Evolutionary conservation across 1,140 invertebrate genomes (phyloP), one percentile per base, ranked within the genome.

Genomic region (Atta colombica): DNA sequence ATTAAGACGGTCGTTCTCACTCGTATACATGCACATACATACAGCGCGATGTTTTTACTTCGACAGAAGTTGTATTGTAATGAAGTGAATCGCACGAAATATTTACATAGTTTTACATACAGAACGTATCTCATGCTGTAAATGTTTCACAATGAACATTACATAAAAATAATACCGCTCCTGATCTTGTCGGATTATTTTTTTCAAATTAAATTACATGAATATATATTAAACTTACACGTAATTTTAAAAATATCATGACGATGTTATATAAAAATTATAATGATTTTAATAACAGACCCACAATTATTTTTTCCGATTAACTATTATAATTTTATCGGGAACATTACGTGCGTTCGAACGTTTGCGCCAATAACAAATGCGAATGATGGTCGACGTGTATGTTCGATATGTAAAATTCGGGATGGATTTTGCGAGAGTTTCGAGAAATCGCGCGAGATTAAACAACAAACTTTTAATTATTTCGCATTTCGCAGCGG

Each of bases 381-480:
- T 87, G 35, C 55, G 28, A n/a, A 10, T n/a, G 35, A 31, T n/a
- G 14, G 12, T 2, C 35, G 2, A 21, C 74, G 53, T 74, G 39
- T 74, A 16, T 18, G 28, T 51, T 77, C 60, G 66, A 63, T 55
- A 28, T 16, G n/a, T 31, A n/a, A 55, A 25, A 58, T 14, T 14
- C 25, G 6, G 18, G 3, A 35, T 12, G 21, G 28, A 84, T 84
- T 80, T 66, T 51, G 45, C 21, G 51, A 28, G 60, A 86, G 63
- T 88, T 89, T 71, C 87, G 35, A 49, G 61, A 78, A 69, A 90
- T 90, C 89, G 89, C 74, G 68, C 55, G 45, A 71, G 88, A 90
- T 90, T 90, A 89, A 82, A 69, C 55, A 78, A 63, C 78, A 58
- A 90, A 90, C 89, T 90, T 90, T 90, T 90, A 90, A 90, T 90